Base-by-base conservation (phyloP, 2,888 invertebrate genomes). In the Plebejus melissa region DNA sequence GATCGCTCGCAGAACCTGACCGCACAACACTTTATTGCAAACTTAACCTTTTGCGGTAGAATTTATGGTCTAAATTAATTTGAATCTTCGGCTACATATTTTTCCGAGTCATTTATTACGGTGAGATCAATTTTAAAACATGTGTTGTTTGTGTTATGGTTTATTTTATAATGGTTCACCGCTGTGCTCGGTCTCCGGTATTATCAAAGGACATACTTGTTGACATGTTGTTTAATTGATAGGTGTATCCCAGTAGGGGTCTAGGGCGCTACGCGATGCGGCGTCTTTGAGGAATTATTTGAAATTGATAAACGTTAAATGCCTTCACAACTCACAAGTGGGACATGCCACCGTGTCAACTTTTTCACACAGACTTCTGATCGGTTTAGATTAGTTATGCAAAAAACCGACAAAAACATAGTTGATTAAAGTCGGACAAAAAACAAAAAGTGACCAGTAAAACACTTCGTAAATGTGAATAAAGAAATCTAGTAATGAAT, bases 191-290 rank as follows among this genome's bases (percentile, higher is more conserved):
- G 87, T 86, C 85, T 86, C 85, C 84, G 83, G 85, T 85, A 83
- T 88, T 90, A 89, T 89, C 87, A 88, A 91, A 90, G 89, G 90
- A 91, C 92, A 90, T 86, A 93, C 91, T 93, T 93, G 93, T 93
- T 93, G 93, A 93, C 93, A 93, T 91, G 92, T 92, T 92, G 89
- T 93, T 92, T 93, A 93, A 93, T 93, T 93, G 93, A 93, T 93
- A 88, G 92, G 92, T 90, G 90, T 88, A 90, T 89, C 93, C 82
- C 93, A 82, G 91, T 85, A 88, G 93, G 93, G 90, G 89, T 88
- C 88, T 88, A 86, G 85, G 86, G 89, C 82, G 84, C 83, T 88
- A 89, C 87, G 86, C 85, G 86, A 83, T 86, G 89, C 93, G 93
- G 93, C 84, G 80, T 85, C 90, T 93, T 93, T 93, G 89, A 85